Evolutionary conservation across 2,797 vertebrate genomes (phyloP).

Genomic region (Borostomias antarcticus): DNA sequence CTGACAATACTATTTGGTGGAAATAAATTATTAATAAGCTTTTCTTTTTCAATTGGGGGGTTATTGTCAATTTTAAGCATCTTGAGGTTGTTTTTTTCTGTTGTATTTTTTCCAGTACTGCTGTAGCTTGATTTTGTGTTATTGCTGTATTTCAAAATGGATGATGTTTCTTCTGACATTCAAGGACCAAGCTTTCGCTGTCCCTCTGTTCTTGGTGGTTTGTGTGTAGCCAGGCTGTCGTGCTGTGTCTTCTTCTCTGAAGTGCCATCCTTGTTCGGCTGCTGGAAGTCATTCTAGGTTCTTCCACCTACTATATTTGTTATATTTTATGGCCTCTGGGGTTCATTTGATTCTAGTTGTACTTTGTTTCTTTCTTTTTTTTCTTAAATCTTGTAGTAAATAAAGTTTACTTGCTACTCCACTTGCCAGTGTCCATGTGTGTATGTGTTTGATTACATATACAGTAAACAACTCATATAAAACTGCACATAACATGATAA

Average conservation of each 20-base stretch:
- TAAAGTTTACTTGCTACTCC: conserved; percentile 88
- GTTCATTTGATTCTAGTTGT: conserved; percentile 84
- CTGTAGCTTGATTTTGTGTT: conserved; percentile 66
- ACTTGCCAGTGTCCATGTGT: conserved; percentile 45
- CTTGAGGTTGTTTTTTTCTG: conserved; percentile 44
- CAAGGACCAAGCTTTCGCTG: conserved; percentile 80
- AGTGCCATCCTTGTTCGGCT: conserved; percentile 69
- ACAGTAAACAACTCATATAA: not conserved
- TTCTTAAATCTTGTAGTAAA: conserved; percentile 85
- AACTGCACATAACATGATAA: not conserved
- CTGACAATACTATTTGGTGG: conserved; percentile 29
- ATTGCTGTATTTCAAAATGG: conserved; percentile 58
- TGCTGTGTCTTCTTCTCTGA: conserved; percentile 57
- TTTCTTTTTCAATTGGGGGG: conserved; percentile 51
- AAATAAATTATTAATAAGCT: conserved; percentile 40
- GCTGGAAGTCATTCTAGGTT: conserved; percentile 72
- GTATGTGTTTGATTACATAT: conserved; percentile 1
- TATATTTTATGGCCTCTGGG: conserved; percentile 83
- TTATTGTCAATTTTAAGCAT: conserved; percentile 41
- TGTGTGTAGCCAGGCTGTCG: conserved; percentile 57
- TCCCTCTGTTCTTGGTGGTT: conserved; percentile 39
- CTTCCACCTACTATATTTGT: conserved; percentile 63
- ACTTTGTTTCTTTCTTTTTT: conserved; percentile 79
- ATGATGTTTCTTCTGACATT: conserved; percentile 17
- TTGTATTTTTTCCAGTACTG: conserved; percentile 39